A percentile compares a stretch with the other conserved stretches of the same genome.
phyloP scores from a whole-genome alignment of 2,888 invertebrate genomes.

The Drosophila melanosoma region DNA sequence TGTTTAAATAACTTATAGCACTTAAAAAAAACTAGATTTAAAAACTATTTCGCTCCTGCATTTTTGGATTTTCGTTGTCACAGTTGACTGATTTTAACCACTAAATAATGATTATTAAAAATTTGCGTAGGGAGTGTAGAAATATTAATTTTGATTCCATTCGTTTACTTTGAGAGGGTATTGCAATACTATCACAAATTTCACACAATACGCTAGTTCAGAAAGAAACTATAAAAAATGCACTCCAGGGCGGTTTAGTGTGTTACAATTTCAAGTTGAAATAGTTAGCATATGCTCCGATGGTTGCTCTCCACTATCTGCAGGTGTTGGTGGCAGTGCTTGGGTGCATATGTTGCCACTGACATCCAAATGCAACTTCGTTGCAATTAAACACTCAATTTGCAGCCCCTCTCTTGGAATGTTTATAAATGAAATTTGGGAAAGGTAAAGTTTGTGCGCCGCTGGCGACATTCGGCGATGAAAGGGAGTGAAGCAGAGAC shows the following conservation, averaged over 20 bases:
- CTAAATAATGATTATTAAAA: neutral
- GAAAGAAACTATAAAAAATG: neutral
- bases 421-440: conserved; percentile 77
- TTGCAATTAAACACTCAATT: conserved; percentile 78
- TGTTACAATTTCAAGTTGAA: conserved; percentile 33
- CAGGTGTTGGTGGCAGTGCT: conserved; percentile 6
- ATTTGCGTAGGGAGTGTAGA: neutral
- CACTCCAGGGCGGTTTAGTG: neutral
- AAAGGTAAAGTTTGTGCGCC: conserved; percentile 74
- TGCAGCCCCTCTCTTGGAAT: conserved; percentile 63
- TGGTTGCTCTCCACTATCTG: conserved; percentile 6
- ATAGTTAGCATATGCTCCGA: conserved; percentile 17
- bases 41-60: neutral
- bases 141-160: neutral
- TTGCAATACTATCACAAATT: neutral
- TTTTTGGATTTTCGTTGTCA: neutral
- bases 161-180: neutral
- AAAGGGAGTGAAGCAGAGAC: neutral
- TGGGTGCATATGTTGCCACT: conserved; percentile 60
- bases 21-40: neutral
- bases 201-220: neutral
- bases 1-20: neutral
- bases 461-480: conserved; percentile 39
- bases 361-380: conserved; percentile 61
- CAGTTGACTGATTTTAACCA: neutral